Percentiles rank a stretch among this genome's conserved stretches.
Conservation (phyloP, 1,140 invertebrate genomes). For the Cryptotermes secundus region DNA sequence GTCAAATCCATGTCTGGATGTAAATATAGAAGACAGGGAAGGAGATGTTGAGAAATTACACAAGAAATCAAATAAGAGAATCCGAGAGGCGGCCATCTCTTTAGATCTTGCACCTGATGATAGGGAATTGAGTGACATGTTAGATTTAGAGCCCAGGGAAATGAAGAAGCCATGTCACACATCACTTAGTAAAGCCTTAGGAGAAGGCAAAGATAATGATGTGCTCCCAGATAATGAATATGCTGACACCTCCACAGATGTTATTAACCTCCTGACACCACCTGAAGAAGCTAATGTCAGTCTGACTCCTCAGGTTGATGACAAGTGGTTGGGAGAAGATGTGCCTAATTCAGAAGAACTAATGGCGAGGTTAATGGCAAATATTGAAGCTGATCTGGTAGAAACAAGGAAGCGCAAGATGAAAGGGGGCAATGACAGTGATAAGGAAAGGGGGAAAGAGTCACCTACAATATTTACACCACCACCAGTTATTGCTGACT, state of each 20-base stretch:
- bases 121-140: background rate
- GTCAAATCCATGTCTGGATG: background rate
- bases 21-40: background rate
- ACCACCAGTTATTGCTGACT: background rate
- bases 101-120: background rate
- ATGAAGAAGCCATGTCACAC: background rate
- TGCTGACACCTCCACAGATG: background rate
- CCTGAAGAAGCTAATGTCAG: background rate
- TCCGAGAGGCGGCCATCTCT: background rate
- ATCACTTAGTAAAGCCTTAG: background rate
- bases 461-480: constrained; percentile 5
- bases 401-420: background rate
- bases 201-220: background rate
- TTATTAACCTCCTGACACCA: background rate
- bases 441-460: background rate
- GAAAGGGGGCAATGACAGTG: background rate
- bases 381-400: background rate
- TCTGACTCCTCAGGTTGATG: no score
- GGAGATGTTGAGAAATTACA: background rate
- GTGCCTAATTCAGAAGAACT: constrained; percentile 6
- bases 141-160: background rate
- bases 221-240: background rate
- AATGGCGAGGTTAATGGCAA: background rate
- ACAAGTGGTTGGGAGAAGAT: background rate
- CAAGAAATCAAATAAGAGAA: background rate